phyloP scores from a whole-genome alignment of 1,140 invertebrate genomes.

The Drosophila nikananu region DNA sequence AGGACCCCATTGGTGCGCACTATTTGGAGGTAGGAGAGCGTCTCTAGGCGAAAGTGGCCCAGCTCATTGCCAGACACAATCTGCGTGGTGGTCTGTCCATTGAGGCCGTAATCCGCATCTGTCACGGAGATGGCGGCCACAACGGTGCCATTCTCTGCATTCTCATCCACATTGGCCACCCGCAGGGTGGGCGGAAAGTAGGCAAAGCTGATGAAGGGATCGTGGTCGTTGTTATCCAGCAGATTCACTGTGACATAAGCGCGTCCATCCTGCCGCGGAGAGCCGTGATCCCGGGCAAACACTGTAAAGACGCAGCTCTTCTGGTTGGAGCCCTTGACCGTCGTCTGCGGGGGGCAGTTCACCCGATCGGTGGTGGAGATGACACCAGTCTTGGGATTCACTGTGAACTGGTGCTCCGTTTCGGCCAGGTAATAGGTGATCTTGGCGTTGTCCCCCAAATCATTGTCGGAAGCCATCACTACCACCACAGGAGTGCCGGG shows the following conservation, averaged over 20 bases:
- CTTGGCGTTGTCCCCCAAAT: constrained; percentile 96
- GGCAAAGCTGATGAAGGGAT: constrained; percentile 95
- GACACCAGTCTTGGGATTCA: constrained; percentile 94
- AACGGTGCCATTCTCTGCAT: constrained; percentile 94
- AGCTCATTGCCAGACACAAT: constrained; percentile 96
- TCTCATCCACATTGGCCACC: constrained; percentile 97
- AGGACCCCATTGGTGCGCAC: constrained; percentile 96
- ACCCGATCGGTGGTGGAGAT: constrained; percentile 93
- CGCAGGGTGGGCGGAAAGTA: constrained; percentile 92
- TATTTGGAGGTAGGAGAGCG: constrained; percentile 93
- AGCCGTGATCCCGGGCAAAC: constrained; percentile 96
- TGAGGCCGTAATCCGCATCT: constrained; percentile 95
- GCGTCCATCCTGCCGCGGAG: constrained; percentile 94
- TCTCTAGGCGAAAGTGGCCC: constrained; percentile 95
- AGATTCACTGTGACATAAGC: constrained; percentile 98
- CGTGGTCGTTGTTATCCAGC: constrained; percentile 97
- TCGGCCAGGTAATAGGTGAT: constrained; percentile 95
- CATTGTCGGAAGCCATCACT: constrained; percentile 96
- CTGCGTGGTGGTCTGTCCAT: constrained; percentile 94
- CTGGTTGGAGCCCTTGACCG: constrained; percentile 86
- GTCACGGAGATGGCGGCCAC: constrained; percentile 97
- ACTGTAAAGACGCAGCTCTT: constrained; percentile 97
- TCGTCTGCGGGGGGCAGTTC: constrained; percentile 88
- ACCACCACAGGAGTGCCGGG: constrained; percentile 94
- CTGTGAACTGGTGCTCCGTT: constrained; percentile 93